A percentile compares a stretch with the other conserved stretches of the same genome.
Evolutionary conservation across 2,113 vertebrate genomes (phyloP).

Genomic region (Sinocyclocheilus maitianheensis): DNA sequence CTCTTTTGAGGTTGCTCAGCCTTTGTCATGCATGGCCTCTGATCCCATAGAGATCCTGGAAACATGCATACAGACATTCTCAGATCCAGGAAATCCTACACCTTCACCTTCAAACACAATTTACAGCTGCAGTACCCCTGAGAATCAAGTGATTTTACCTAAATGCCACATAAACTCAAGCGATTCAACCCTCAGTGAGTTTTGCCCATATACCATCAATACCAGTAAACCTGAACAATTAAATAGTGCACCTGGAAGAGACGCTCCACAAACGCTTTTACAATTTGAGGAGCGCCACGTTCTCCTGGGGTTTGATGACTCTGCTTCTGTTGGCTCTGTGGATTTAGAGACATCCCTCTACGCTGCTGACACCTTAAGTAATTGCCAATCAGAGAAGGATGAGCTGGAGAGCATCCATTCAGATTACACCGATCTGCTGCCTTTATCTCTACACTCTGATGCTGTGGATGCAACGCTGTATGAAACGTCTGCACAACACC

Average conservation of each 20-base stretch:
- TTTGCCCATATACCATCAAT: background rate
- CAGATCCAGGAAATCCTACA: background rate
- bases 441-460: constrained; percentile 11
- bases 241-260: background rate
- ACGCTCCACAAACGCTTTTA: background rate
- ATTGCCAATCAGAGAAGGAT: constrained; percentile 23
- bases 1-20: constrained; percentile 2
- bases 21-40: background rate
- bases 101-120: constrained; percentile 9
- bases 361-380: background rate
- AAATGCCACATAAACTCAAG: background rate
- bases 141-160: constrained; percentile 13
- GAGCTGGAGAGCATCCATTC: constrained; percentile 9
- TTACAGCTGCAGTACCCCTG: background rate
- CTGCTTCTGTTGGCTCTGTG: constrained; percentile 13
- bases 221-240: constrained; percentile 1
- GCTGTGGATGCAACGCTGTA: background rate
- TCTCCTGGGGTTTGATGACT: constrained; percentile 29
- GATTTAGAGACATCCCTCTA: constrained; percentile 41
- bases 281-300: background rate
- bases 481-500: background rate
- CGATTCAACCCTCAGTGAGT: background rate
- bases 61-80: background rate
- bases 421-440: constrained; percentile 30
- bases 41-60: background rate